A percentile compares a stretch with the other conserved stretches of the same genome.
Evolutionary conservation across 2,797 vertebrate genomes (phyloP).

Genomic region (Alosa sapidissima): DNA sequence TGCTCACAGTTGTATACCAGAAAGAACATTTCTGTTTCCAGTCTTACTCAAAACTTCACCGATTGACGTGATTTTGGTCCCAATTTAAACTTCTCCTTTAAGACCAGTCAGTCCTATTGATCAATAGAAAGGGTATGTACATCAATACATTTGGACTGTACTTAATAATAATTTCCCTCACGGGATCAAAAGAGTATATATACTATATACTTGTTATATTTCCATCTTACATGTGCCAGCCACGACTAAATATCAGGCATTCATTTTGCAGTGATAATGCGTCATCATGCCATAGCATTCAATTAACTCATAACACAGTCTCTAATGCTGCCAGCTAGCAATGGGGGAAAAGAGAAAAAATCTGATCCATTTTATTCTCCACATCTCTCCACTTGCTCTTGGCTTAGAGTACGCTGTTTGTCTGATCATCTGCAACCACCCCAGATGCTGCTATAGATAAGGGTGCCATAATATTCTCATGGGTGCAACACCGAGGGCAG

Average conservation of each 20-base stretch:
- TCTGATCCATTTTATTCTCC: too few species aligned
- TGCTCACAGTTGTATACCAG: neutral
- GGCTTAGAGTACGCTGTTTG: too few species aligned
- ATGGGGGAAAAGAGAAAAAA: neutral
- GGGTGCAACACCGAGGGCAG: conserved; percentile 36
- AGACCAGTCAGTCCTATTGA: neutral
- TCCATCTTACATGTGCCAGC: neutral
- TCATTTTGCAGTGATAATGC: neutral
- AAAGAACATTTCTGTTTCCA: neutral
- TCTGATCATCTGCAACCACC: neutral
- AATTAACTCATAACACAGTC: conserved; percentile 34
- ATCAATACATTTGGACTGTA: neutral
- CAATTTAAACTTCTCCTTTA: too few species aligned
- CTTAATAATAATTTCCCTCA: too few species aligned
- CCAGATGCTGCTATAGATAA: conserved; percentile 31
- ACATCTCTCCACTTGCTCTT: neutral
- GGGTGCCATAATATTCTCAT: conserved; percentile 41
- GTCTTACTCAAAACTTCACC: too few species aligned
- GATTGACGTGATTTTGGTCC: too few species aligned
- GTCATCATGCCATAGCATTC: conserved; percentile 40
- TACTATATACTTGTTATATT: too few species aligned
- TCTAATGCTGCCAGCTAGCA: conserved; percentile 1
- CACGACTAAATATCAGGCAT: too few species aligned
- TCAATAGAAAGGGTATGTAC: neutral
- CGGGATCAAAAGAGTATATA: too few species aligned